These are phyloP conservation scores for Pao palembangensis DNA, from an alignment of 2,113 vertebrate species.

Conservation along the genomic window DNA sequence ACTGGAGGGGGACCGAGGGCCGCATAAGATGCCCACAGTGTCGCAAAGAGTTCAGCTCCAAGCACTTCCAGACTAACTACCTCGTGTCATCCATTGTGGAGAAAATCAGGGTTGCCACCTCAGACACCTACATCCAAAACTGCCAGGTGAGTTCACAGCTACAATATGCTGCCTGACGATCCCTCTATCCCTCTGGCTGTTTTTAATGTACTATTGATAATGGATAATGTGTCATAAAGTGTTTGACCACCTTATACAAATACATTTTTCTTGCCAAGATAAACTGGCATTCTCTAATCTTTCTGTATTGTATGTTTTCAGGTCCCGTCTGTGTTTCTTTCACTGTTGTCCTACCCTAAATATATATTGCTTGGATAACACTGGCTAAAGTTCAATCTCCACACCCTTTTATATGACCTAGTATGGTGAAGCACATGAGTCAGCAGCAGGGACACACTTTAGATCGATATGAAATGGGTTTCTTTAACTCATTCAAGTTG, in stretches of 20 bases:
- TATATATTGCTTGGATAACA: neutral
- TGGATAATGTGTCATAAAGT: neutral
- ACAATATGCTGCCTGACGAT: neutral
- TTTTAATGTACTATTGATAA: neutral
- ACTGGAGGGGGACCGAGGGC: constrained; percentile 72
- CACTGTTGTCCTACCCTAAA: constrained; percentile 1
- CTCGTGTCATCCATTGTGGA: constrained; percentile 82
- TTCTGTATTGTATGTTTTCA: constrained; percentile 4
- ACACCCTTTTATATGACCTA: constrained; percentile 24
- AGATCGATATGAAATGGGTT: neutral
- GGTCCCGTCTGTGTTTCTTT: constrained; percentile 30
- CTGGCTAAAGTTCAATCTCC: constrained; percentile 35
- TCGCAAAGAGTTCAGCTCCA: constrained; percentile 71
- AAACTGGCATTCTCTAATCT: constrained; percentile 24
- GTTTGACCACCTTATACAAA: constrained; percentile 18
- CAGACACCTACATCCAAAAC: constrained; percentile 45
- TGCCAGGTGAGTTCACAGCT: constrained; percentile 66
- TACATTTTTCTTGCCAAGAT: constrained; percentile 5
- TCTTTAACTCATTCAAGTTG: neutral
- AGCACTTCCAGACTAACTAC: constrained; percentile 78
- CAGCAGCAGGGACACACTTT: neutral
- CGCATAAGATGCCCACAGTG: constrained; percentile 82
- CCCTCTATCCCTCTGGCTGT: neutral
- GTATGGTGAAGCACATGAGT: constrained; percentile 6
- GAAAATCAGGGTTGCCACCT: constrained; percentile 74